These are phyloP conservation scores for Phrynosoma platyrhinos DNA, from an alignment of 2,113 vertebrate genomes.

Conservation along the genomic window DNA sequence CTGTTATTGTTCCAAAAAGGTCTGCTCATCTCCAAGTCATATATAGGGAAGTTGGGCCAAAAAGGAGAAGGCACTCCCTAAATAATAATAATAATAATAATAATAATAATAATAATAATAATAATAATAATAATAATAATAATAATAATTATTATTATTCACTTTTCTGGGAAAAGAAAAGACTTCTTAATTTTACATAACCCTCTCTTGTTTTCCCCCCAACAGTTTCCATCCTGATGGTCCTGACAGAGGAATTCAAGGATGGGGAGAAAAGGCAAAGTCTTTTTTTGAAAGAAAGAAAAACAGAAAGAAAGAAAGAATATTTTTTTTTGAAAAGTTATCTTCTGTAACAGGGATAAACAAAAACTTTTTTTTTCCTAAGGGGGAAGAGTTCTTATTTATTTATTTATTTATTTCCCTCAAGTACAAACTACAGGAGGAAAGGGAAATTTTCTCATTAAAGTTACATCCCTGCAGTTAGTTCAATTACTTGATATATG, in stretches of 20 bases:
- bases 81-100: no score
- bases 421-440: constrained; percentile 88
- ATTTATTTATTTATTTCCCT: constrained; percentile 77
- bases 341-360: constrained; percentile 65
- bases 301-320: neutral
- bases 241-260: no score
- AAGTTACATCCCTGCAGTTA: constrained; percentile 98
- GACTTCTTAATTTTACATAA: neutral
- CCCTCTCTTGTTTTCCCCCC: neutral
- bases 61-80: neutral
- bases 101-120: no score
- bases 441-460: constrained; percentile 95
- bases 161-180: neutral
- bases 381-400: constrained; percentile 61
- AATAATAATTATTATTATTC: no score
- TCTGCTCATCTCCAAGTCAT: neutral
- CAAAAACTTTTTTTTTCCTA: constrained; percentile 78
- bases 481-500: constrained; percentile 99
- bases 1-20: constrained; percentile 1
- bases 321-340: constrained; percentile 41
- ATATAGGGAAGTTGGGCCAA: neutral
- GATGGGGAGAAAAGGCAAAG: no score
- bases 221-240: neutral
- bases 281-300: neutral
- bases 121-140: no score